These are phyloP conservation scores for Sinotaia quadrata DNA, from an alignment of 2,888 invertebrate genomes.

Conservation along the genomic window DNA sequence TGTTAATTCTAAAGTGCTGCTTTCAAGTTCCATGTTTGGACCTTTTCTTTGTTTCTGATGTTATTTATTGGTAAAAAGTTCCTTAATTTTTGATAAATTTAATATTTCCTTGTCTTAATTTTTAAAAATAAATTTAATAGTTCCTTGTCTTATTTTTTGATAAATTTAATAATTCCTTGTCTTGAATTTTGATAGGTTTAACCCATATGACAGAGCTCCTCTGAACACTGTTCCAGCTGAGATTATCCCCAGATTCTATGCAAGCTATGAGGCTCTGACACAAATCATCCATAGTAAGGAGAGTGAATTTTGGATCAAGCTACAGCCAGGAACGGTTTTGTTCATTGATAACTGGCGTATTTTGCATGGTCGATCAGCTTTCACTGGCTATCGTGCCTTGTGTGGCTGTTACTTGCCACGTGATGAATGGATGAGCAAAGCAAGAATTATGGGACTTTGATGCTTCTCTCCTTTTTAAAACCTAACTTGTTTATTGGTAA, in stretches of 20 bases:
- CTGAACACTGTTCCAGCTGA: slow-evolving; percentile 75
- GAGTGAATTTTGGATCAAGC: slow-evolving; percentile 71
- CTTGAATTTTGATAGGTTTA: too few species aligned
- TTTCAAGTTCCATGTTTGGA: too few species aligned
- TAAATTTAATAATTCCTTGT: too few species aligned
- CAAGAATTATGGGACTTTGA: slow-evolving; percentile 50
- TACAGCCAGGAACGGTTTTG: slow-evolving; percentile 80
- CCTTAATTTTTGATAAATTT: too few species aligned
- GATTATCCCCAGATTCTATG: slow-evolving; percentile 78
- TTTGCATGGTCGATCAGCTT: slow-evolving; percentile 82
- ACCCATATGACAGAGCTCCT: slow-evolving; percentile 82
- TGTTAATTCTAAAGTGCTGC: too few species aligned
- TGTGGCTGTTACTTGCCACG: slow-evolving; percentile 83
- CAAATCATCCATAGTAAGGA: slow-evolving; percentile 49
- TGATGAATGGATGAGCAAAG: slow-evolving; percentile 73
- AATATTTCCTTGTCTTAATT: too few species aligned
- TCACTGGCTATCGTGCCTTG: slow-evolving; percentile 79
- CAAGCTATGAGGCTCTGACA: slow-evolving; percentile 55
- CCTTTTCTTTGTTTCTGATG: too few species aligned
- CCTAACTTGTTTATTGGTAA: neutral
- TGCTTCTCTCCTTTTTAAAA: slow-evolving; percentile 29
- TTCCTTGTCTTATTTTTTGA: too few species aligned
- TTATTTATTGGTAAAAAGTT: too few species aligned
- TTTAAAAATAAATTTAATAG: too few species aligned
- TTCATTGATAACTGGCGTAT: slow-evolving; percentile 86